A percentile compares a stretch with the other conserved stretches of the same genome.
phyloP scores from a whole-genome alignment of 2,888 invertebrate species.

The Hofmannophila pseudospretella region DNA sequence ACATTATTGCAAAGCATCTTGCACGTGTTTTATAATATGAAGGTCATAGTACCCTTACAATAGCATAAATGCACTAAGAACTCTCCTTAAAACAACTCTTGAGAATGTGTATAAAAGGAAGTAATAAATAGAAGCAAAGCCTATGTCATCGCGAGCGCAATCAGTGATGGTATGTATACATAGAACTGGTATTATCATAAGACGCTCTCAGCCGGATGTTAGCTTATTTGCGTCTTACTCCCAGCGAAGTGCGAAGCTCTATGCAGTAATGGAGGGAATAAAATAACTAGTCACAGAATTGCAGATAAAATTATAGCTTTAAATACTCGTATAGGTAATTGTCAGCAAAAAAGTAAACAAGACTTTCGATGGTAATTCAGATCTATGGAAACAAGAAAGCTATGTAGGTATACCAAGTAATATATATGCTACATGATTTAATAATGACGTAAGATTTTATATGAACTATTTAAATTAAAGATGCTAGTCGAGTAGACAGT shows the following conservation, averaged over 20 bases:
- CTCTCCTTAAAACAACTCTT: slow-evolving; percentile 1
- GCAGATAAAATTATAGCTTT: not conserved
- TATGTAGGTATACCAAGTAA: too few relatives aligned
- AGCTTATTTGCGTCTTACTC: slow-evolving; percentile 43
- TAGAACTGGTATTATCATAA: slow-evolving; percentile 32
- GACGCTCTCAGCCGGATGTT: slow-evolving; percentile 46
- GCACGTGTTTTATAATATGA: slow-evolving; percentile 1
- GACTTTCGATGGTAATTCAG: too few relatives aligned
- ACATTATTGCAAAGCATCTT: slow-evolving; percentile 4
- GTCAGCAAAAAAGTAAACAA: too few relatives aligned
- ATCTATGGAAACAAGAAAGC: too few relatives aligned
- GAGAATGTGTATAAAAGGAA: slow-evolving; percentile 17
- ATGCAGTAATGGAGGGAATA: slow-evolving; percentile 1
- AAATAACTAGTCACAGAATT: not conserved
- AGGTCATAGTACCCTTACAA: too few relatives aligned
- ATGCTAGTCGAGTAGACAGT: too few relatives aligned
- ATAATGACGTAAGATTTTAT: too few relatives aligned
- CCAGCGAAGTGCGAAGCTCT: slow-evolving; percentile 2
- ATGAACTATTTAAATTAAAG: too few relatives aligned
- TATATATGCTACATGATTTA: too few relatives aligned
- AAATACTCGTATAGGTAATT: too few relatives aligned
- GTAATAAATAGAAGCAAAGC: slow-evolving; percentile 19
- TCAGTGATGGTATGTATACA: slow-evolving; percentile 14
- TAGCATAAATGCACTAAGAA: too few relatives aligned
- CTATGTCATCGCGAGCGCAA: slow-evolving; percentile 20